Evolutionary conservation across 2,888 invertebrate species (phyloP), one percentile per base, ranked within the genome.

Genomic region (Aphidoletes aphidimyza): DNA sequence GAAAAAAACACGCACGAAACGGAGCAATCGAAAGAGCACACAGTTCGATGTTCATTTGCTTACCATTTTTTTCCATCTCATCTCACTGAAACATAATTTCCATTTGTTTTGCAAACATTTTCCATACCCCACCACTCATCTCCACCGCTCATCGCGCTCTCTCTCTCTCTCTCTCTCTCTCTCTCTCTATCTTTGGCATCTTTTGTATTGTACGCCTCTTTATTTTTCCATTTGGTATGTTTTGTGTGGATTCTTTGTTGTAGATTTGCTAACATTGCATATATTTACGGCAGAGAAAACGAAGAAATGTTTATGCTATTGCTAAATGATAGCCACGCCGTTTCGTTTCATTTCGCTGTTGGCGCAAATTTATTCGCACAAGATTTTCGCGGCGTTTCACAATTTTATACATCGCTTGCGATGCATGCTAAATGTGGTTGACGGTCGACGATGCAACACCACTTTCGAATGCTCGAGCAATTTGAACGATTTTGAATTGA

Each of bases 241-340:
- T 39, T 39, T 11, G n/a, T n/a, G n/a, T n/a, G n/a, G n/a, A 39
- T 39, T 39, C 39, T 11, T 39, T 39, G n/a, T n/a, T n/a, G n/a
- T n/a, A n/a, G n/a, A n/a, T n/a, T 39, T 39, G 22, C 22, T 54
- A 3, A 54, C 54, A 22, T 54, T 3, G 22, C 54, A 54, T 22
- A 54, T 54, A 22, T 54, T 54, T 54, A 22, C 22, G n/a, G 54
- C n/a, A 22, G n/a, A n/a, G n/a, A n/a, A n/a, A n/a, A n/a, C 6
- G 54, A n/a, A 54, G 22, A 39, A 5, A 39, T 39, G 5, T 54
- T 22, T 54, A 22, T 3, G 5, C n/a, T n/a, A n/a, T n/a, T n/a
- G 54, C 54, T 54, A 54, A 54, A 54, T 22, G 9, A 54, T 54
- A 54, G 54, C 54, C 54, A n/a, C n/a, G 54, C 22, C 54, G 54